A percentile compares a stretch with the other conserved stretches of the same genome.
These are phyloP conservation scores for Drepana arcuata DNA, from an alignment of 1,140 invertebrate species.

Conservation along the genomic window DNA sequence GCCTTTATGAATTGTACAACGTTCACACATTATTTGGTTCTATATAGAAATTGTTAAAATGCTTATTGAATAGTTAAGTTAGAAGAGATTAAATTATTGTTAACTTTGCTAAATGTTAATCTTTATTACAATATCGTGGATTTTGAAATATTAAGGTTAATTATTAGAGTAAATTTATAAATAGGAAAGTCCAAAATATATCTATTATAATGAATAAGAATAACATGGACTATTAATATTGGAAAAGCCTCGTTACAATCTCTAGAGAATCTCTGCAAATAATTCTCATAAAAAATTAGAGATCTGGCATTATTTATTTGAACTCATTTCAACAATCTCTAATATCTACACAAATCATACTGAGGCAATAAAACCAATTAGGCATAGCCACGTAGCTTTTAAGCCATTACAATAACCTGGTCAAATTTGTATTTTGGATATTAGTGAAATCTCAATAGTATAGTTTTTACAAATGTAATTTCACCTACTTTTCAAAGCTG, in stretches of 20 bases:
- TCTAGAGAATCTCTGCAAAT: slow-evolving; percentile 42
- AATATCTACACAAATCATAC: background rate
- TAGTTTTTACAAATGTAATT: too few species aligned
- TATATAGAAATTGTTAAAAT: slow-evolving; percentile 62
- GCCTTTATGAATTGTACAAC: slow-evolving; percentile 65
- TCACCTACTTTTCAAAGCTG: too few species aligned
- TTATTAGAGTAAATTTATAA: slow-evolving; percentile 9
- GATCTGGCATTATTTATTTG: slow-evolving; percentile 10
- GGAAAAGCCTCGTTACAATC: slow-evolving; percentile 43
- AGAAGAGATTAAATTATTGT: slow-evolving; percentile 71
- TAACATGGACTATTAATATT: slow-evolving; percentile 23
- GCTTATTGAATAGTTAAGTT: slow-evolving; percentile 50
- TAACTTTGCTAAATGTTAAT: slow-evolving; percentile 67
- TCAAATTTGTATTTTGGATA: too few species aligned
- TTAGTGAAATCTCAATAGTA: too few species aligned
- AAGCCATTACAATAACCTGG: too few species aligned
- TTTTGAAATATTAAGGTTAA: slow-evolving; percentile 18
- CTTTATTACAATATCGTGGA: slow-evolving; percentile 38
- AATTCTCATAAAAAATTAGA: slow-evolving; percentile 18
- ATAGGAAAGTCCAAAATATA: too few species aligned
- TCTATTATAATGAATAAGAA: too few species aligned
- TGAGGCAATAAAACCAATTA: too few species aligned
- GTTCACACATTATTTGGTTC: slow-evolving; percentile 53
- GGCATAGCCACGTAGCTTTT: too few species aligned
- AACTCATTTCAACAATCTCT: background rate